Evolutionary conservation across 2,797 vertebrate genomes (phyloP), one percentile per base, ranked within the genome.

Genomic region (Gallinago nigripennis): DNA sequence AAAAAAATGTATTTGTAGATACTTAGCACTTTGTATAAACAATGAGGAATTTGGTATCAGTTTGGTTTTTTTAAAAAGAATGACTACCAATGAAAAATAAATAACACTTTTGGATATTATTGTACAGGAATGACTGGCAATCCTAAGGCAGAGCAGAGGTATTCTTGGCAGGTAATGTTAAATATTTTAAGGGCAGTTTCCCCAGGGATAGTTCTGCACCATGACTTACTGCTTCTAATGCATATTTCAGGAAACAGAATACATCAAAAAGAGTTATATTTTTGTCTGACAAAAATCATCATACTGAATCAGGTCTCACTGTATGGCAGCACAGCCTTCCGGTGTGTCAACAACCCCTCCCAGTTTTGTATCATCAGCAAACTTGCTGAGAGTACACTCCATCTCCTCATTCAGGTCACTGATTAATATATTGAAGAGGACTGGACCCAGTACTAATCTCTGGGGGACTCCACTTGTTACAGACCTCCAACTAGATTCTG

Each of bases 101-200:
- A 68, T 54, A 1, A 39, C 12, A 79, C 2, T 23, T 94, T 56
- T 85, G 24, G 12, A 25, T 37, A 17, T 28, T 23, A 64, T 27
- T 51, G 6, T 30, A 57, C 16, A 61, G 19, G 16, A 86, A 86
- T 64, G 50, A 78, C 61, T 68, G 45, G 31, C 17, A 85, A 50
- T 43, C 12, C 13, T 75, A 71, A 72, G 31, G 30, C 48, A 86
- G 23, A 87, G 10, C 35, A 76, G 73, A 88, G 54, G 35, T 90
- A 88, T 82, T 82, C 66, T 86, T 90, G 66, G 43, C 39, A 88
- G 51, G n/a, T 76, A 79, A 25, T 41, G 6, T 77, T 88, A 88
- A 88, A 82, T 90, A 88, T 88, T 95, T 92, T 61, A 94, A 90
- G n/a, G 19, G 5, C 8, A 63, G 11, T 66, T 90, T 93, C 66